Base-by-base conservation (phyloP, 2,888 invertebrate genomes). In the Rhamnusium bicolor region DNA sequence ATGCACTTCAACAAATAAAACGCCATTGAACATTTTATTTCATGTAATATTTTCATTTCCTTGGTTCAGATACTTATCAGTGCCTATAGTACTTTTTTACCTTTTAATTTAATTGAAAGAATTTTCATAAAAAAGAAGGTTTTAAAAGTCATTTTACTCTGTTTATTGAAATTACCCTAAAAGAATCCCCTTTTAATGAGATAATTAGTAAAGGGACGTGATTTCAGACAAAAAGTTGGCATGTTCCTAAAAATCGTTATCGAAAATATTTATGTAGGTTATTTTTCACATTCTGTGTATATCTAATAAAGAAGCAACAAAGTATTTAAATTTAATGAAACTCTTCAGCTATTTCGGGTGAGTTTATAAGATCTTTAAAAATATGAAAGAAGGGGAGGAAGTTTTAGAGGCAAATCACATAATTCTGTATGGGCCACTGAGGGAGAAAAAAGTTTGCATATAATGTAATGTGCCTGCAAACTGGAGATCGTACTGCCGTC, bases 361-460 rank as follows among this genome's bases (percentile, higher is more conserved):
- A 8, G 51, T 51, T 19, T 40, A 40, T 19, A 51, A 51, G 18
- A 51, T 51, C 18, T 46, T 51, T 51, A 51, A 51, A 49, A 18
- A 18, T 49, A 19, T 18, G 8, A 49, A 51, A 40, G 40, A 18
- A 8, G 18, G 51, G 19, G 10, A 27, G 18, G 16, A 58, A 58
- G 58, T 58, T 58, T 58, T 24, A 18, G 16, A 58, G 58, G 14
- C 18, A 58, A 58, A 58, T 58, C 58, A 18, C 18, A 58, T 58
- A 58, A 58, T 58, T 32, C 58, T 58, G 32, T 32, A 58, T 18
- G 58, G 58, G 58, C 27, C 14, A 29, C 32, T 4, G 58, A 16
- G 58, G 24, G 24, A 27, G 24, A 29, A 58, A 58, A 58, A 56
- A 56, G 56, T 56, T 56, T 56, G 56, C 56, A 56, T 56, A 29